Conservation (phyloP, 2,888 invertebrate species). For the Homarus gammarus region DNA sequence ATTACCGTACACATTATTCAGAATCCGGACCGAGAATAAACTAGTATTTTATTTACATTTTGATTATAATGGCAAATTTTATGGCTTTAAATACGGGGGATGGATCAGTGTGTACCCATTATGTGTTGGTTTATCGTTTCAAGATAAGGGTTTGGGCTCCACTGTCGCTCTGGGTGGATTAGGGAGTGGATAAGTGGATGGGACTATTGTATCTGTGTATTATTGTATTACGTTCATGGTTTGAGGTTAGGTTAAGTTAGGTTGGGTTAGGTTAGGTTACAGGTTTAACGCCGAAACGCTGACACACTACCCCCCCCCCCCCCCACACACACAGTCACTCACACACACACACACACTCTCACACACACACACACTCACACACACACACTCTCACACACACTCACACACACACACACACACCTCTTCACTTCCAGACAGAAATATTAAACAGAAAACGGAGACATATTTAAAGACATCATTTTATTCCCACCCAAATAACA, state of each 20-base stretch:
- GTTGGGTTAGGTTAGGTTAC: no score
- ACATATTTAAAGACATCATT: no score
- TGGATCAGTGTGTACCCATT: not conserved
- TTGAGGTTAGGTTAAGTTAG: not conserved
- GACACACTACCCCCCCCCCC: not conserved
- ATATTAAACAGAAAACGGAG: no score
- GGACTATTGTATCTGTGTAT: no score
- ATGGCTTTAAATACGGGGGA: slow-evolving; percentile 13
- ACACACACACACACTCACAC: slow-evolving; percentile 14
- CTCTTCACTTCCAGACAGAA: no score
- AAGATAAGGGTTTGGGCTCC: no score
- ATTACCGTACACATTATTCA: no score
- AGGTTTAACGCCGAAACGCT: not conserved
- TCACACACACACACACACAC: not conserved
- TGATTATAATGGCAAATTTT: slow-evolving; percentile 26
- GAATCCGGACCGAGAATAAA: no score
- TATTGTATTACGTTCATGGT: no score
- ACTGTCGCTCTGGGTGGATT: no score
- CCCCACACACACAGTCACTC: not conserved
- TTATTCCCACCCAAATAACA: no score
- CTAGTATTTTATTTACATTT: slow-evolving; percentile 20
- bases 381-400: not conserved
- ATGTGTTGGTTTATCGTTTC: no score
- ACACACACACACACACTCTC: slow-evolving; percentile 42
- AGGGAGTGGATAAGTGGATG: not conserved